These are phyloP conservation scores for Antheraea mylitta DNA, from an alignment of 1,140 invertebrate genomes.

Conservation along the genomic window DNA sequence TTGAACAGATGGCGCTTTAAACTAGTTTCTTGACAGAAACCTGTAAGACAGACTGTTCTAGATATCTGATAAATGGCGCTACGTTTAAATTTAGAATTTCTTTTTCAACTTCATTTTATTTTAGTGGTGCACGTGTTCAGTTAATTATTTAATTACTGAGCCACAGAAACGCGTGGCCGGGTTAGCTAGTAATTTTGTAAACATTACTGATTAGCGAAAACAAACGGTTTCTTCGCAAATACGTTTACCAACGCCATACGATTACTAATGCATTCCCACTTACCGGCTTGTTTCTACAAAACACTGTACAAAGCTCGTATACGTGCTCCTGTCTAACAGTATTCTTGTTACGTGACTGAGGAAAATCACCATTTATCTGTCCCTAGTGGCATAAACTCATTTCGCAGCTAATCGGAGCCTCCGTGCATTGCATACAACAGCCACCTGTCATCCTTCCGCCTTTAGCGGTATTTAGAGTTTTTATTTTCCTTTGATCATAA, in stretches of 20 bases:
- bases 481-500: not conserved
- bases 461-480: conserved; percentile 4
- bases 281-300: conserved; percentile 10
- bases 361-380: conserved; percentile 32
- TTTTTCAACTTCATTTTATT: no score
- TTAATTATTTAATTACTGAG: no score
- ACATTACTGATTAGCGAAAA: no score
- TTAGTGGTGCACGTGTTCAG: no score
- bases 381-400: conserved; percentile 23
- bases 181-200: no score
- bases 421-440: conserved; percentile 14
- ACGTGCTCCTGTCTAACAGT: conserved; percentile 16
- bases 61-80: no score
- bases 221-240: not conserved
- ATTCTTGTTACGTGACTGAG: conserved; percentile 29
- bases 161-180: no score
- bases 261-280: conserved; percentile 5
- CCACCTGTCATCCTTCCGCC: conserved; percentile 48
- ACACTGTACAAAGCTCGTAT: conserved; percentile 9
- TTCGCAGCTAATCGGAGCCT: conserved; percentile 31
- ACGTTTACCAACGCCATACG: not conserved
- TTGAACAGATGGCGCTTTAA: no score
- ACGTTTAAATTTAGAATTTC: no score
- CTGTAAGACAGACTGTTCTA: no score
- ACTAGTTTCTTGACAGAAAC: no score